Base-by-base conservation (phyloP, 2,888 invertebrate species). In the Ferdinandea cuprea region DNA sequence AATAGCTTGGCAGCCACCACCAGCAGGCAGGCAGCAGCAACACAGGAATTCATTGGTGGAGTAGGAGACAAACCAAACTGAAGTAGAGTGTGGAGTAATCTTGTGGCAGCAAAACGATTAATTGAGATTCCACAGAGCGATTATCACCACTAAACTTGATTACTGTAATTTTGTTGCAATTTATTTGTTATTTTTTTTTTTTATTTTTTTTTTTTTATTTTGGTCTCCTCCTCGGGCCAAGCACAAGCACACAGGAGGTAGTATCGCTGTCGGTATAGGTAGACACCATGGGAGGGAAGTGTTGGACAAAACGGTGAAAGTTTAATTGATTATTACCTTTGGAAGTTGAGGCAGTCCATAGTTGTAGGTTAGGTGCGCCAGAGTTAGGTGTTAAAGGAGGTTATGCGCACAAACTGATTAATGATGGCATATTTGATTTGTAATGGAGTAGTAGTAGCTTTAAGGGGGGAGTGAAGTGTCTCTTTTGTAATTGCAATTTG, bases 111-210 rank as follows among this genome's bases (percentile, higher is more conserved):
- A 72, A 83, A 68, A 78, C 83, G 83, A 85, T 85, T 85, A 86
- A 86, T 86, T 86, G 85, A 85, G 86, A 86, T 86, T 85, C 85
- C 83, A 61, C 63, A 77, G 77, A 80, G 73, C 85, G 86, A 86
- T 86, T 86, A 86, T 85, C 86, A 85, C 86, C 85, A 85, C 85
- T 83, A 85, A 85, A 85, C 84, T 85, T 81, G 86, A 86, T 86
- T 85, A 85, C 85, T 85, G 85, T 85, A 86, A 86, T 86, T 86
- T 86, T 78, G 80, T 63, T 63, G 83, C 78, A 83, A 83, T 83
- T 83, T 83, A 83, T 83, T 83, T 83, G 83, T 78, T 83, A 32
- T 78, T 83, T 78, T 78, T 69, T 32, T 59, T 69, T 52, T 65
- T 52, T 17, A 48, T 50, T 48, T 56, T 46, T n/a, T n/a, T n/a